Evolutionary conservation across 1,140 invertebrate species (phyloP).

Genomic region (Philaenus spumarius): DNA sequence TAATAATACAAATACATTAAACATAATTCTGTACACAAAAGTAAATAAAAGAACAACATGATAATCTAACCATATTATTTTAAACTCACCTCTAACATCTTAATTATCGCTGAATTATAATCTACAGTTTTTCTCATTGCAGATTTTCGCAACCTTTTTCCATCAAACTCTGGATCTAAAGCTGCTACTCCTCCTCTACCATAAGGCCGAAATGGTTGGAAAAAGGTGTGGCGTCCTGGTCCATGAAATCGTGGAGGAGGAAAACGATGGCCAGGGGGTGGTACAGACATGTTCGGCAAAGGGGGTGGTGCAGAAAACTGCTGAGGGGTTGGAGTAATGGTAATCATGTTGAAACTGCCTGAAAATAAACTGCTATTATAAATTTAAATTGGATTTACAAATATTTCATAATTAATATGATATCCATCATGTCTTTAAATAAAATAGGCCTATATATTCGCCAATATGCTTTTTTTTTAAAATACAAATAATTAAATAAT

Average conservation of each 20-base stretch:
- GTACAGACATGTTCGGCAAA: constrained; percentile 15
- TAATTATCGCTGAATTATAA: constrained; percentile 94
- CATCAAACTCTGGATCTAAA: constrained; percentile 72
- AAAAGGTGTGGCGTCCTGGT: constrained; percentile 25
- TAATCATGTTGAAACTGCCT: constrained; percentile 23
- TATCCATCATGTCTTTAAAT: too few species aligned
- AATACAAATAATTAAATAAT: too few species aligned
- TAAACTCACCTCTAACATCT: constrained; percentile 68
- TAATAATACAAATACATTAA: too few species aligned
- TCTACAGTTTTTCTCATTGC: constrained; percentile 97
- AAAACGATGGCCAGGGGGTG: constrained; percentile 3
- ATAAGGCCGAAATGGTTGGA: constrained; percentile 27
- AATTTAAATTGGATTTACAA: too few species aligned
- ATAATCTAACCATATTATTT: too few species aligned
- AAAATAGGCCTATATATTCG: too few species aligned
- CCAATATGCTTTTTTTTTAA: too few species aligned
- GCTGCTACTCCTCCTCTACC: constrained; percentile 20
- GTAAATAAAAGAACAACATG: too few species aligned
- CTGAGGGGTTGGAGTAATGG: constrained; percentile 23
- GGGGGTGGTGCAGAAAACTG: constrained; percentile 16
- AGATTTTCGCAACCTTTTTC: constrained; percentile 90
- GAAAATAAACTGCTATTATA: too few species aligned
- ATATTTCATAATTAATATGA: too few species aligned
- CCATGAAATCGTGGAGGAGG: constrained; percentile 19
- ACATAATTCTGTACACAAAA: too few species aligned